Conservation (phyloP, 2,797 vertebrate species). For the Okamejei kenojei region DNA sequence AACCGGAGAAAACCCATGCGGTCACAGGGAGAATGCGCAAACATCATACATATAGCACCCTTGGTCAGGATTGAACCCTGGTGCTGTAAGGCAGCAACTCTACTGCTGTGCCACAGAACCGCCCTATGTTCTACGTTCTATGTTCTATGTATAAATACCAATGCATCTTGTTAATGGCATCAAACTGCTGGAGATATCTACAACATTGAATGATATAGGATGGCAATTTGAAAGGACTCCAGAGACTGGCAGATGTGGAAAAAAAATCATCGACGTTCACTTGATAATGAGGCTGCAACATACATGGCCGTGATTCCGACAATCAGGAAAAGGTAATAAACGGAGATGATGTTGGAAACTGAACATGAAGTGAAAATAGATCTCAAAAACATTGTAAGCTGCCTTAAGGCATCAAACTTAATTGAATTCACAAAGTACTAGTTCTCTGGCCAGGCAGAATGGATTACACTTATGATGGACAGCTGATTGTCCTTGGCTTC, state of each 20-base stretch:
- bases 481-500: background rate
- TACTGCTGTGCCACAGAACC: no score
- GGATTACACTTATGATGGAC: background rate
- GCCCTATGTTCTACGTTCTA: no score
- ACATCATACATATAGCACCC: no score
- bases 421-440: conserved; percentile 17
- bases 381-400: background rate
- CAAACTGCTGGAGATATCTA: background rate
- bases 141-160: background rate
- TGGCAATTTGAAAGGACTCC: background rate
- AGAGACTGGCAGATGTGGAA: background rate
- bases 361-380: conserved; percentile 8
- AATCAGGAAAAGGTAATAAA: background rate
- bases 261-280: background rate
- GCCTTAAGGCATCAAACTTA: conserved; percentile 22
- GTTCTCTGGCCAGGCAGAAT: background rate
- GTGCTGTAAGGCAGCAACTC: no score
- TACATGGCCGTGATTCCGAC: background rate
- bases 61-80: no score
- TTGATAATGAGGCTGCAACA: background rate
- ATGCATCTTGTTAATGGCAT: background rate
- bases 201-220: background rate
- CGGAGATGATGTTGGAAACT: background rate
- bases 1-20: no score
- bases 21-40: no score